Evolutionary conservation across 1,140 invertebrate genomes (phyloP).

Genomic region (Metopolophium dirhodum): DNA sequence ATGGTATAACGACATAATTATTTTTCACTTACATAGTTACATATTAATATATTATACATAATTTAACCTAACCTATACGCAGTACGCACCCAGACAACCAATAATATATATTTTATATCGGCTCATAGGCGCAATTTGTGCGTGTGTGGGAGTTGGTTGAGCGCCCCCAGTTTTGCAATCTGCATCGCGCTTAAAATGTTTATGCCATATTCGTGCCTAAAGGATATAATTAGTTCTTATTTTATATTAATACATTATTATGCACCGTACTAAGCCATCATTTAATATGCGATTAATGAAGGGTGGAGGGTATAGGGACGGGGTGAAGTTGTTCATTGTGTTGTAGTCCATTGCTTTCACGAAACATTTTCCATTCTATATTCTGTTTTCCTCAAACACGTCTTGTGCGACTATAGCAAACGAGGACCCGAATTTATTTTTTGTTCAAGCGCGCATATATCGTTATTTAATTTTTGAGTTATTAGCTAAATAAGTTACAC

Average conservation of each 20-base stretch:
- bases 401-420: no score
- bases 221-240: neutral
- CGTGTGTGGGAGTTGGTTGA: neutral
- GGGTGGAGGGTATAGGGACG: no score
- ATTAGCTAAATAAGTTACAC: neutral
- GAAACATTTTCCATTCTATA: neutral
- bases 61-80: no score
- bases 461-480: neutral
- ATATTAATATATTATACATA: no score
- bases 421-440: neutral
- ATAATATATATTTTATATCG: neutral
- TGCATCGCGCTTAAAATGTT: neutral
- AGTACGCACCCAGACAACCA: neutral
- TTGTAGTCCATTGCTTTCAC: neutral
- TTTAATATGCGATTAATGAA: neutral
- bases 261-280: neutral
- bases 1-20: no score
- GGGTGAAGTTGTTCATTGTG: neutral
- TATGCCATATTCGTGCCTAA: neutral
- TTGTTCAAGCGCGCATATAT: neutral
- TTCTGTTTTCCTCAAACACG: no score
- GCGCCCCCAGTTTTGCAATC: neutral
- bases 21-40: no score
- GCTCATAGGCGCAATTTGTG: neutral
- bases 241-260: conserved; percentile 4